Conservation (phyloP, 2,888 invertebrate genomes). For the Sarcophaga caerulescens region DNA sequence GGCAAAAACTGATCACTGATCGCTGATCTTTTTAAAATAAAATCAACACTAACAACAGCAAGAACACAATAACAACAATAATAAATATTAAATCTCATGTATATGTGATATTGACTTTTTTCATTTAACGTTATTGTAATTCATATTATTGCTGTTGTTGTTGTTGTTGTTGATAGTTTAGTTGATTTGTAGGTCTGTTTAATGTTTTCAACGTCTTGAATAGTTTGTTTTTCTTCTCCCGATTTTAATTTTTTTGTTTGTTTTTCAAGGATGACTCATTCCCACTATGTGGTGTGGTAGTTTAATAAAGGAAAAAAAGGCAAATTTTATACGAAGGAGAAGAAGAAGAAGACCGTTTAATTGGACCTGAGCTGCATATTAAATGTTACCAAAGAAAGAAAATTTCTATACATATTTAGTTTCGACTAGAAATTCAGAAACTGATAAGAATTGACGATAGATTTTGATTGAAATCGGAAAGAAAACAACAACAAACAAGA, state of each 20-base stretch:
- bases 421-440: slow-evolving; percentile 11
- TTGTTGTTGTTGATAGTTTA: slow-evolving; percentile 24
- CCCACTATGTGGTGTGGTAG: neutral
- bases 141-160: slow-evolving; percentile 14
- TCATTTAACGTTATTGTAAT: neutral
- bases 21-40: slow-evolving; percentile 61
- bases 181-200: slow-evolving; percentile 55
- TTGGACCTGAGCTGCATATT: slow-evolving; percentile 63
- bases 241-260: neutral
- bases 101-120: slow-evolving; percentile 59
- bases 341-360: slow-evolving; percentile 50
- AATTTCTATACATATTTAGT: too few relatives aligned
- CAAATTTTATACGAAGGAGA: neutral
- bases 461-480: slow-evolving; percentile 31
- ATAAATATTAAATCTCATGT: slow-evolving; percentile 40
- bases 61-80: slow-evolving; percentile 45
- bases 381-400: slow-evolving; percentile 31
- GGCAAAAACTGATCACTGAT: slow-evolving; percentile 67
- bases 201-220: slow-evolving; percentile 40
- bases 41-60: slow-evolving; percentile 64
- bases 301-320: slow-evolving; percentile 1
- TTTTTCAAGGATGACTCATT: slow-evolving; percentile 59
- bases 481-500: slow-evolving; percentile 28
- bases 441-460: slow-evolving; percentile 39
- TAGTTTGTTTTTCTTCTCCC: slow-evolving; percentile 7